These are phyloP conservation scores for Cerceris rybyensis DNA, from an alignment of 2,888 invertebrate species.

Conservation along the genomic window DNA sequence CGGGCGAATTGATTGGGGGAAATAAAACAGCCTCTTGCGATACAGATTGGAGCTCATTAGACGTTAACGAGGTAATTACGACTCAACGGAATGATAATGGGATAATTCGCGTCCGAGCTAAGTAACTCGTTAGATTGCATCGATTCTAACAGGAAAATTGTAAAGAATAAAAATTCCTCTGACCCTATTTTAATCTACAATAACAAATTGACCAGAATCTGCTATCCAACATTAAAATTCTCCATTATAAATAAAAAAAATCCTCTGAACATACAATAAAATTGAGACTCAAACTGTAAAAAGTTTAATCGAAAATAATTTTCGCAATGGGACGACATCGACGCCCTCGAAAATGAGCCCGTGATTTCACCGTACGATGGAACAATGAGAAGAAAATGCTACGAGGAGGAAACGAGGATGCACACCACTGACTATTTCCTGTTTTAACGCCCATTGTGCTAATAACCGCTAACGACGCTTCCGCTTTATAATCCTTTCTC, in stretches of 20 bases:
- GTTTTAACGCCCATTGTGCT: conserved; percentile 36
- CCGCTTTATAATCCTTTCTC: conserved; percentile 39
- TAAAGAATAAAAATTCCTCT: background rate
- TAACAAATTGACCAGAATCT: too few relatives aligned
- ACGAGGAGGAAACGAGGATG: conserved; percentile 4
- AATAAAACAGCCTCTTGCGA: conserved; percentile 38
- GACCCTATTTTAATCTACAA: background rate
- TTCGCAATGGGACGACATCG: too few relatives aligned
- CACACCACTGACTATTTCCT: conserved; percentile 22
- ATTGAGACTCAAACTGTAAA: too few relatives aligned
- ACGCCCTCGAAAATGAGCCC: too few relatives aligned
- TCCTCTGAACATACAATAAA: too few relatives aligned
- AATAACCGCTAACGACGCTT: conserved; percentile 48
- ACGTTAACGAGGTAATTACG: conserved; percentile 61
- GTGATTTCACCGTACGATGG: background rate
- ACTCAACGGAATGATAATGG: conserved; percentile 53
- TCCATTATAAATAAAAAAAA: too few relatives aligned
- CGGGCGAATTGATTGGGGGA: conserved; percentile 42
- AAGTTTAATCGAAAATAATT: too few relatives aligned
- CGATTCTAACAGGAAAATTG: background rate
- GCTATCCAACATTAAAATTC: too few relatives aligned
- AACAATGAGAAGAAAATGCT: conserved; percentile 9
- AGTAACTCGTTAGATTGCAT: conserved; percentile 36
- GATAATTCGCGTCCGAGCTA: conserved; percentile 46
- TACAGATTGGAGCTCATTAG: conserved; percentile 57